phyloP scores from a whole-genome alignment of 2,888 invertebrate genomes.

The Ennomos fuscantarius region DNA sequence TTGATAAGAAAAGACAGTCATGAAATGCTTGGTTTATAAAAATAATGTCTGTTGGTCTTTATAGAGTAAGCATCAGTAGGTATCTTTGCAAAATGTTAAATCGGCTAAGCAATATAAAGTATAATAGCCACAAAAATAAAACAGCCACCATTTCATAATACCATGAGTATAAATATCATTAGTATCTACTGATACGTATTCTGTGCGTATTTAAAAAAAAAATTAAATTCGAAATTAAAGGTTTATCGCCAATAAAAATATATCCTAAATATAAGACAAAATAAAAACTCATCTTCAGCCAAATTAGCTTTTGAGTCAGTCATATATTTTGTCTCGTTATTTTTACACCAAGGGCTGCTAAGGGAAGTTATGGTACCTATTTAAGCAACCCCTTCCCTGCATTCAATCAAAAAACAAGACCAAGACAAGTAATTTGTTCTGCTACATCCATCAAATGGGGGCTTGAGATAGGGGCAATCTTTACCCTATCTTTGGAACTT shows the following conservation, averaged over 20 bases:
- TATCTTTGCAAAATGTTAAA: no score
- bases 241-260: no score
- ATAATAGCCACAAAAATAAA: no score
- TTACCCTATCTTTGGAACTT: constrained; percentile 29
- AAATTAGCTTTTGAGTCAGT: constrained; percentile 20
- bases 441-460: constrained; percentile 41
- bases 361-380: constrained; percentile 34
- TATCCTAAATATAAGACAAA: no score
- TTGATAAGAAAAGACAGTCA: no score
- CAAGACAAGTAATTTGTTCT: constrained; percentile 45
- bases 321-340: constrained; percentile 12
- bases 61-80: no score
- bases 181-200: not conserved
- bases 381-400: constrained; percentile 39
- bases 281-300: constrained; percentile 16
- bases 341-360: constrained; percentile 28
- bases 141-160: not conserved
- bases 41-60: no score
- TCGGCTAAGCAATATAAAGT: no score
- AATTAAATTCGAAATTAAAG: no score
- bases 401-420: constrained; percentile 42
- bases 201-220: no score
- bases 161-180: constrained; percentile 14
- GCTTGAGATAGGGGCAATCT: constrained; percentile 22
- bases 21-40: no score